These are phyloP conservation scores for Lithobates sylvaticus DNA, from an alignment of 2,797 vertebrate genomes.

Conservation along the genomic window DNA sequence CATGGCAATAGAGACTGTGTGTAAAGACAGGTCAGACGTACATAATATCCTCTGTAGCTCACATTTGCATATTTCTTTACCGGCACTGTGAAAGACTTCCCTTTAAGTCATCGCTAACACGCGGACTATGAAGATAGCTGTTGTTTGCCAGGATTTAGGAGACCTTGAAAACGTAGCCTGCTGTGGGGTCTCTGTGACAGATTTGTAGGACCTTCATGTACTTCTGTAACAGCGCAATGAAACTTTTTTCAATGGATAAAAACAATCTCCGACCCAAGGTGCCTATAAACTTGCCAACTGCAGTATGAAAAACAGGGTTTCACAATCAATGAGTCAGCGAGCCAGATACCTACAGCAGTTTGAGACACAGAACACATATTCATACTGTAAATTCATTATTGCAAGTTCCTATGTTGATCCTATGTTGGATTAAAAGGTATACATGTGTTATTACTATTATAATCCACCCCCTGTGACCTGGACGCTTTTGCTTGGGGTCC, in stretches of 20 bases:
- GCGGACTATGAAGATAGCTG: constrained; percentile 37
- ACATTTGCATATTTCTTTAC: constrained; percentile 43
- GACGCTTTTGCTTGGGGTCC: background rate
- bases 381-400: constrained; percentile 41
- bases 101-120: constrained; percentile 34
- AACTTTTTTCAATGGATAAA: constrained; percentile 51
- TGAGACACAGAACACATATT: constrained; percentile 35
- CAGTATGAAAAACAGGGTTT: constrained; percentile 49
- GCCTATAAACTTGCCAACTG: constrained; percentile 57
- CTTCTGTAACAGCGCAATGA: constrained; percentile 36
- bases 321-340: constrained; percentile 47
- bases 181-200: constrained; percentile 48
- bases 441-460: background rate
- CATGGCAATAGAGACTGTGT: constrained; percentile 16
- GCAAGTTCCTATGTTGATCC: background rate
- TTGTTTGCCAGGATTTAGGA: constrained; percentile 36
- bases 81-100: constrained; percentile 24
- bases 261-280: constrained; percentile 56
- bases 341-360: constrained; percentile 51
- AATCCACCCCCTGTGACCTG: background rate
- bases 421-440: background rate
- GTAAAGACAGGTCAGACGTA: constrained; percentile 18
- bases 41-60: constrained; percentile 39
- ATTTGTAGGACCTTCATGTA: constrained; percentile 52
- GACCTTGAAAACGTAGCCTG: constrained; percentile 25